Evolutionary conservation across 1,140 invertebrate species (phyloP).

Genomic region (Triops longicaudatus): DNA sequence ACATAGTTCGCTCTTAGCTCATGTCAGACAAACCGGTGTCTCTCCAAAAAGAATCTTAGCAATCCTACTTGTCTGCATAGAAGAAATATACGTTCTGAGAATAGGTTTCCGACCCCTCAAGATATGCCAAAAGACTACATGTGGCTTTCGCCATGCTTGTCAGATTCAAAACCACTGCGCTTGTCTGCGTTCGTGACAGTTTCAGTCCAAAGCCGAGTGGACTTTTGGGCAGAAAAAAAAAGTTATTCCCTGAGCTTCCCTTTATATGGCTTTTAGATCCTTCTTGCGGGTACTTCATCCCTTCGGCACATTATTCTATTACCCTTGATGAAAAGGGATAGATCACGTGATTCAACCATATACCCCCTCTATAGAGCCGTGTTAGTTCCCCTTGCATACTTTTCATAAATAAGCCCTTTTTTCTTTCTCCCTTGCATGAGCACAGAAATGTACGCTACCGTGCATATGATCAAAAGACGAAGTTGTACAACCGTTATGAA

Average conservation of each 20-base stretch:
- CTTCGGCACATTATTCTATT: conserved; percentile 4
- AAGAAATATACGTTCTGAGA: background rate
- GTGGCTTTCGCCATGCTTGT: conserved; percentile 1
- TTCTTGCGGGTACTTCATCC: background rate
- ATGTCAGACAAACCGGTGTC: background rate
- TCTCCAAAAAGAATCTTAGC: background rate
- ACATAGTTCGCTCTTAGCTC: background rate
- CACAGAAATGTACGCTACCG: background rate
- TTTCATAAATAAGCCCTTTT: background rate
- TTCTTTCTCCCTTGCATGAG: background rate
- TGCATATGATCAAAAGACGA: too few relatives aligned
- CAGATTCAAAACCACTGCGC: background rate
- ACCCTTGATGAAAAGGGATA: background rate
- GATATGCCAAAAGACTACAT: conserved; percentile 9
- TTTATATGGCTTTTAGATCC: background rate
- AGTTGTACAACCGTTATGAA: too few relatives aligned
- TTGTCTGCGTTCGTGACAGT: conserved; percentile 14
- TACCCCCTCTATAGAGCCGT: background rate
- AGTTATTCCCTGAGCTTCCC: background rate
- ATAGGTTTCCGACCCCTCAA: background rate
- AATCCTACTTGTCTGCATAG: background rate
- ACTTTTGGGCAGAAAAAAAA: background rate
- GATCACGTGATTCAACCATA: background rate
- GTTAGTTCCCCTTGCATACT: background rate
- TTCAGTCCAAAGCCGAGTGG: background rate